A percentile compares a stretch with the other conserved stretches of the same genome.
Conservation (phyloP, 2,888 invertebrate genomes). For the Tineola bisselliella region DNA sequence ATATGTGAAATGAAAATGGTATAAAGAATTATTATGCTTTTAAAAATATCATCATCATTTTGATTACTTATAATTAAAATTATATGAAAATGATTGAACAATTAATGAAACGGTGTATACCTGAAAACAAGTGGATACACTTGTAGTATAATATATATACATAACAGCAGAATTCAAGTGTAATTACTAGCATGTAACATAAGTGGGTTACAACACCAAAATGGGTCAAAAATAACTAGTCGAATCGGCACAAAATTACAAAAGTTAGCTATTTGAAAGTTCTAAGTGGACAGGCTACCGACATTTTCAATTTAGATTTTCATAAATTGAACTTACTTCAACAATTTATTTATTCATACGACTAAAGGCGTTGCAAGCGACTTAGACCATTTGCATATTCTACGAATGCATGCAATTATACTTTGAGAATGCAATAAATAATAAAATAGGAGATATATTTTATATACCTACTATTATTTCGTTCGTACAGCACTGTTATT, state of each 20-base stretch:
- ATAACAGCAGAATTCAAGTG: too few species aligned
- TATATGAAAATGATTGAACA: too few species aligned
- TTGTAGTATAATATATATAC: too few species aligned
- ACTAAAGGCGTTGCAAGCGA: neutral
- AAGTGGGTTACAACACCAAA: neutral
- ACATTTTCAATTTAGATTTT: slow-evolving; percentile 12
- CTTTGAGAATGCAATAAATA: neutral
- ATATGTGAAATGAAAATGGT: too few species aligned
- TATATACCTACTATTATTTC: too few species aligned
- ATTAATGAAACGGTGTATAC: too few species aligned
- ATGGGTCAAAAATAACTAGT: neutral
- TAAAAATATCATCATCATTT: too few species aligned
- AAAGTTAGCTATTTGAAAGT: slow-evolving; percentile 6
- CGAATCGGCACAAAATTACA: neutral
- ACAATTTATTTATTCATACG: slow-evolving; percentile 2
- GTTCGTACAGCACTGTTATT: too few species aligned
- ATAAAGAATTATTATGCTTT: too few species aligned
- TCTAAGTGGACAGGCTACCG: slow-evolving; percentile 10
- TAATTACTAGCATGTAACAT: too few species aligned
- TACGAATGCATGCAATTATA: slow-evolving; percentile 1
- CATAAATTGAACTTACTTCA: slow-evolving; percentile 5
- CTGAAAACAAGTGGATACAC: too few species aligned
- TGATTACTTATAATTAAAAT: too few species aligned
- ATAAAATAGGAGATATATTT: neutral
- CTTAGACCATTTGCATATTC: neutral